These are phyloP conservation scores for Ophraella communa DNA, from an alignment of 2,888 invertebrate genomes.

Conservation along the genomic window DNA sequence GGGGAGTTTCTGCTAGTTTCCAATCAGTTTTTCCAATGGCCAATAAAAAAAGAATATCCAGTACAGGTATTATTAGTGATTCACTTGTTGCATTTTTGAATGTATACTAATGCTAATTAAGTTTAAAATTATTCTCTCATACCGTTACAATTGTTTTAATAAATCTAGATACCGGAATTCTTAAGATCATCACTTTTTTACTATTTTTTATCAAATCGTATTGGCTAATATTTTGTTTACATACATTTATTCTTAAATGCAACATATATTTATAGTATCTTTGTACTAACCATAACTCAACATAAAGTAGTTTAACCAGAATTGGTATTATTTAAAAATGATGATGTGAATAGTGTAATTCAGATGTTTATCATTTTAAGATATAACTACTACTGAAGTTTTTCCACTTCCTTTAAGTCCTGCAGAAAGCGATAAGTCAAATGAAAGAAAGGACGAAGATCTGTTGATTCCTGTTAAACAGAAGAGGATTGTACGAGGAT, in stretches of 20 bases:
- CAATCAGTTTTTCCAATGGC: slow-evolving; percentile 26
- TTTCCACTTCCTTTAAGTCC: slow-evolving; percentile 55
- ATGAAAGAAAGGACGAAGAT: slow-evolving; percentile 44
- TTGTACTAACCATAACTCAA: background rate
- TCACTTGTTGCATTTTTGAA: slow-evolving; percentile 10
- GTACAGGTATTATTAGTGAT: slow-evolving; percentile 31
- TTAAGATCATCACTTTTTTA: no score
- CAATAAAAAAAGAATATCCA: slow-evolving; percentile 34
- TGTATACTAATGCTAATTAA: no score
- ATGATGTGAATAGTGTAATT: slow-evolving; percentile 18
- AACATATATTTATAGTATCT: background rate
- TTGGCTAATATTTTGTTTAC: background rate
- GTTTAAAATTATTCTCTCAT: no score
- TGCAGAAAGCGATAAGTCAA: slow-evolving; percentile 54
- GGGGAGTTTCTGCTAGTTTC: slow-evolving; percentile 28
- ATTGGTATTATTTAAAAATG: slow-evolving; percentile 1
- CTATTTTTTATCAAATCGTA: background rate
- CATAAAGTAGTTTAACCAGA: background rate
- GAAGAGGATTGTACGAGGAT: slow-evolving; percentile 36
- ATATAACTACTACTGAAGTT: slow-evolving; percentile 37
- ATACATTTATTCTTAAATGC: slow-evolving; percentile 2
- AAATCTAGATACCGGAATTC: no score
- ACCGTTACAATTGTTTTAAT: no score
- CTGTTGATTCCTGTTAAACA: slow-evolving; percentile 33
- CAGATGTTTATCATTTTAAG: slow-evolving; percentile 21